Conservation (phyloP, 1,140 invertebrate genomes). For the roundworm (Caenorhabditis elegans) region WBcel235 BX284603.4:600001-600500, state of each 20-base stretch:
- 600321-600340: constrained; percentile 38
- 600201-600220: constrained; percentile 36
- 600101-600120: constrained; percentile 38
- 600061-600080: constrained; percentile 41
- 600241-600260: not conserved
- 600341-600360: constrained; percentile 41
- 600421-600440: too few species aligned
- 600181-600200: constrained; percentile 36
- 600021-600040: not conserved
- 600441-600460: too few species aligned
- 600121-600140: constrained; percentile 5
- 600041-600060: constrained; percentile 30
- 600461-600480: too few species aligned
- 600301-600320: constrained; percentile 35
- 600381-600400: not conserved
- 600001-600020: too few species aligned
- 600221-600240: not conserved
- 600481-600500: too few species aligned
- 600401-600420: not conserved
- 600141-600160: constrained; percentile 37
- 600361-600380: not conserved
- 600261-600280: not conserved
- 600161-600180: constrained; percentile 42
- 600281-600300: constrained; percentile 27
- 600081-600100: constrained; percentile 6